Percentiles rank a stretch among this genome's conserved stretches.
Evolutionary conservation across 1,140 invertebrate genomes (phyloP).

Genomic region (Aphelenchoides besseyi): DNA sequence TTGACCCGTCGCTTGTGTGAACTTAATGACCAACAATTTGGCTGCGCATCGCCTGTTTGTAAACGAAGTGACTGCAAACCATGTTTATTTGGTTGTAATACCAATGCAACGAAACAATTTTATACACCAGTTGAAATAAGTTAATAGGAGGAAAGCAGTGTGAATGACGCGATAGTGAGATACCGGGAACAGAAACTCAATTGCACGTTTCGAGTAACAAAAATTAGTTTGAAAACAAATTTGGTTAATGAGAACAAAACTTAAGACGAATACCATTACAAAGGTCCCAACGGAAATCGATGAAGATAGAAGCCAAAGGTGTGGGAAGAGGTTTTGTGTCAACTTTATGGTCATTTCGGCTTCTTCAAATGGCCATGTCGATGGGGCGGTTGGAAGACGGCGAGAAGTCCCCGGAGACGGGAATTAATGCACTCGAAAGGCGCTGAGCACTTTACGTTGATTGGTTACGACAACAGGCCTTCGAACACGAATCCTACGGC

Average conservation of each 20-base stretch:
- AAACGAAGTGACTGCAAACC: too few species aligned
- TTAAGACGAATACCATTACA: constrained; percentile 1
- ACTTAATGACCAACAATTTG: too few species aligned
- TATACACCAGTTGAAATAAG: constrained; percentile 17
- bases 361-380: too few species aligned
- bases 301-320: not conserved
- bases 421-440: not conserved
- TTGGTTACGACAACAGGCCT: not conserved
- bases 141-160: constrained; percentile 8
- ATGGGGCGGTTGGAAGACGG: not conserved
- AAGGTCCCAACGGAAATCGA: not conserved
- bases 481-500: not conserved
- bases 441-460: not conserved
- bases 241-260: not conserved
- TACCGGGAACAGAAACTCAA: too few species aligned
- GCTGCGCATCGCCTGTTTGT: too few species aligned
- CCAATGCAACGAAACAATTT: not conserved
- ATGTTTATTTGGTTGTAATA: constrained; percentile 4
- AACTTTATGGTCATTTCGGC: not conserved
- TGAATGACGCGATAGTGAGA: not conserved
- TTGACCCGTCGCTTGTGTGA: too few species aligned
- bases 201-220: too few species aligned
- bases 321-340: not conserved
- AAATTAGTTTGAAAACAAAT: too few species aligned
- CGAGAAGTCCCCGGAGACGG: not conserved